Base-by-base conservation (phyloP, 2,113 vertebrate genomes). In the Parus major region DNA sequence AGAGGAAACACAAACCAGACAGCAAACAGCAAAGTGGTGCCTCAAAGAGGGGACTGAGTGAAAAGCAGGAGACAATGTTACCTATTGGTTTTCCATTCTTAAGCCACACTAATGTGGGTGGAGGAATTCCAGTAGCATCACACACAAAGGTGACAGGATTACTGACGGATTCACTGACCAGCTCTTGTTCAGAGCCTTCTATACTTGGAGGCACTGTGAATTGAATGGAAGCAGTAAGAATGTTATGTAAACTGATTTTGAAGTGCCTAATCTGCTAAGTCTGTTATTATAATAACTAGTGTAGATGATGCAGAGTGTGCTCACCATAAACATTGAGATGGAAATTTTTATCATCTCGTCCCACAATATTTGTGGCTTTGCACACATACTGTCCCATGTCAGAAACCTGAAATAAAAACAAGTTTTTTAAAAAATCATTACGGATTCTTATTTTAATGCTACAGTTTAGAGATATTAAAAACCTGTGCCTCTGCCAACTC, bases 311-410 rank as follows among this genome's bases (percentile, higher is more conserved):
- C 53, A 93, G 57, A 71, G 36, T 22, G 95, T 86, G 86, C 95
- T 97, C 97, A 99, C 99, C 99, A 94, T 99, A 98, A 96, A 99
- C 98, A 95, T 98, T 99, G 88, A 99, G 98, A 96, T 99, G 98
- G 97, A 99, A 99, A 97, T 98, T 99, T 97, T 99, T 99, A 97
- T 99, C 99, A 97, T 99, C 99, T 85, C 97, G 98, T 68, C 99
- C 99, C 18, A 98, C 99, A 95, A 99, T 97, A 95, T 99, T 99
- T 94, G 98, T 98, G 95, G 99, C 99, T 97, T 98, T 99, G 97
- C 99, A 99, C 73, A 99, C 98, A 86, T 99, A 99, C 25, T 99
- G 99, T 82, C 99, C 99, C 1, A 98, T 99, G 97, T 99, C 99
- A 97, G 99, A 99, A 44, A 99, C 98, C 99, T 99, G 95, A 92